Evolutionary conservation across 2,113 vertebrate genomes (phyloP).

Genomic region (Cacatua alba): DNA sequence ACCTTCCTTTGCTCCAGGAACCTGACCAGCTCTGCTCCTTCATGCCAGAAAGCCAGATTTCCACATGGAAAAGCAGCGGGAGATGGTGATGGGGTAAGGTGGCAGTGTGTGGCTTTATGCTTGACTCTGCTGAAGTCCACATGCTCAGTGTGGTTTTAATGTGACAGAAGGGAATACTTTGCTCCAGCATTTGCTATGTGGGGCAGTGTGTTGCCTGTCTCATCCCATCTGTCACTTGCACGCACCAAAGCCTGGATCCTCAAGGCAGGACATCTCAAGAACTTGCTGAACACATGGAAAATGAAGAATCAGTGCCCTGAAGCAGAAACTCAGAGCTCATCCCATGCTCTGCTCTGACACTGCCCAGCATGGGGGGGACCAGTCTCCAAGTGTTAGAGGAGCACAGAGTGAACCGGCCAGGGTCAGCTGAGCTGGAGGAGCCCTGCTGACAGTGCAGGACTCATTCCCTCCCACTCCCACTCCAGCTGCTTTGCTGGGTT

Average conservation of each 20-base stretch:
- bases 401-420: neutral
- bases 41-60: neutral
- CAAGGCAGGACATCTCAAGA: neutral
- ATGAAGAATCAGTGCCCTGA: neutral
- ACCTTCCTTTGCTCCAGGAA: neutral
- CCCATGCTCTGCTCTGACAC: neutral
- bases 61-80: rapidly evolving
- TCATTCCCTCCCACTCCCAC: slow-evolving; percentile 20
- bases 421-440: neutral
- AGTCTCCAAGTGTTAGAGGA: neutral
- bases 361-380: neutral
- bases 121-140: neutral
- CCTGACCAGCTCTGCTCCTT: neutral
- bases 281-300: rapidly evolving
- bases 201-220: neutral
- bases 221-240: neutral
- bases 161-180: neutral
- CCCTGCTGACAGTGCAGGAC: neutral
- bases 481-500: neutral
- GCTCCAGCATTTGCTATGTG: neutral
- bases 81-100: neutral
- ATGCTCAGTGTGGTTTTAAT: rapidly evolving
- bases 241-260: neutral
- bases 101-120: neutral
- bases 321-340: neutral